Evolutionary conservation across 2,888 invertebrate species (phyloP).

Genomic region (Stegophylla sp.): DNA sequence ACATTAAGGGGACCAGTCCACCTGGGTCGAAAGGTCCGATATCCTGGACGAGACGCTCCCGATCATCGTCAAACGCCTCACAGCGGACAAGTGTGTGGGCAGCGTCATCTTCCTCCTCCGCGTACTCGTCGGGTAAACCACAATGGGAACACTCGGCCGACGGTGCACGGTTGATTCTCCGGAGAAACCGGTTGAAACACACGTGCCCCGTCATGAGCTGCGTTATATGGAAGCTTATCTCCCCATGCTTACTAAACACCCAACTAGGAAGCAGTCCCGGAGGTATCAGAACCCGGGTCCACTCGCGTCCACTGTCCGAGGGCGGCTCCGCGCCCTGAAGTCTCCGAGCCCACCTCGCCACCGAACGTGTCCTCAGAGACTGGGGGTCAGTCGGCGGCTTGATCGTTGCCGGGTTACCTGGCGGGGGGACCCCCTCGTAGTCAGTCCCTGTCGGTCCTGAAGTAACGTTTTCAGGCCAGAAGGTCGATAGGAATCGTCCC

Average conservation of each 20-base stretch:
- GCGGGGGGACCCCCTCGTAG: background rate
- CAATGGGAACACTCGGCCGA: background rate
- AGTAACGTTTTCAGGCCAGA: background rate
- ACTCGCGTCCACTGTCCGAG: too few species aligned
- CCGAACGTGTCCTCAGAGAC: background rate
- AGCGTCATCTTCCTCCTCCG: background rate
- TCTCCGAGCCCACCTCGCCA: background rate
- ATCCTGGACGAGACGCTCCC: background rate
- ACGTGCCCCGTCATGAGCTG: slow-evolving; percentile 1
- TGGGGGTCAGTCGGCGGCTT: background rate
- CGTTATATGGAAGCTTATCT: background rate
- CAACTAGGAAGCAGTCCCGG: background rate
- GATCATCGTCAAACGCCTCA: background rate
- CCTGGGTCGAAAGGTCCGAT: background rate
- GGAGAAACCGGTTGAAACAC: too few species aligned
- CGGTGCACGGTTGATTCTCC: background rate
- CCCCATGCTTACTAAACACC: background rate
- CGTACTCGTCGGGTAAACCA: background rate
- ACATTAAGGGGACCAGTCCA: background rate
- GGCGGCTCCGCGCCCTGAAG: background rate
- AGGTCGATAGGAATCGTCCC: background rate
- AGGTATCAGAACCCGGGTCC: too few species aligned
- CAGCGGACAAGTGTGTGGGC: background rate
- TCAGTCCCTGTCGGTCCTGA: background rate
- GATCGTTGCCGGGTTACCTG: background rate